These are phyloP conservation scores for Athrips mouffetella DNA, from an alignment of 2,888 invertebrate genomes.

Conservation along the genomic window DNA sequence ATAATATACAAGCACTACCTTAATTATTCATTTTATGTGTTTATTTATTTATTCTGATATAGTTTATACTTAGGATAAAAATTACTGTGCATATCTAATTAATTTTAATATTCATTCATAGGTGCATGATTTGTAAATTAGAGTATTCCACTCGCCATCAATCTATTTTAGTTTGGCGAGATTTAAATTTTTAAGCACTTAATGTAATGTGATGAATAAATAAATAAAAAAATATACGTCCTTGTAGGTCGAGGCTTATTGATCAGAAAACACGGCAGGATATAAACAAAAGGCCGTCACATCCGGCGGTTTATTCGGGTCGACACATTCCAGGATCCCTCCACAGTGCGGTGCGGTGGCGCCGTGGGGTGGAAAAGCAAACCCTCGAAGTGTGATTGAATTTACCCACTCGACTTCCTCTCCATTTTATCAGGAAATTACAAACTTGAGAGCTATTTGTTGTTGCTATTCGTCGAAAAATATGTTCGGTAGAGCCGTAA, in stretches of 20 bases:
- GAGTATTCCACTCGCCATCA: too few species aligned
- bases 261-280: constrained; percentile 1
- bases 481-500: neutral
- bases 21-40: too few species aligned
- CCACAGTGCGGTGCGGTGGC: constrained; percentile 21
- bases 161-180: too few species aligned
- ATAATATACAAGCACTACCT: too few species aligned
- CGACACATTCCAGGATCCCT: constrained; percentile 17
- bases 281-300: neutral
- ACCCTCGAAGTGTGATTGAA: constrained; percentile 45
- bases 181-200: too few species aligned
- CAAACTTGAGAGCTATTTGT: constrained; percentile 20
- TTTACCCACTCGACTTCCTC: constrained; percentile 46
- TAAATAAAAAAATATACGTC: too few species aligned
- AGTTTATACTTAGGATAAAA: too few species aligned
- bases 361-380: constrained; percentile 35
- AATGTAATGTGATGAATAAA: too few species aligned
- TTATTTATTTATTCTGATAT: too few species aligned
- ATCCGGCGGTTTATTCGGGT: constrained; percentile 9
- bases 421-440: constrained; percentile 34
- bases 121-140: too few species aligned
- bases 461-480: constrained; percentile 1
- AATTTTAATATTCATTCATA: too few species aligned
- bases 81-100: too few species aligned
- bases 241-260: neutral